phyloP scores from a whole-genome alignment of 2,113 vertebrate species.

The Malurus melanocephalus region DNA sequence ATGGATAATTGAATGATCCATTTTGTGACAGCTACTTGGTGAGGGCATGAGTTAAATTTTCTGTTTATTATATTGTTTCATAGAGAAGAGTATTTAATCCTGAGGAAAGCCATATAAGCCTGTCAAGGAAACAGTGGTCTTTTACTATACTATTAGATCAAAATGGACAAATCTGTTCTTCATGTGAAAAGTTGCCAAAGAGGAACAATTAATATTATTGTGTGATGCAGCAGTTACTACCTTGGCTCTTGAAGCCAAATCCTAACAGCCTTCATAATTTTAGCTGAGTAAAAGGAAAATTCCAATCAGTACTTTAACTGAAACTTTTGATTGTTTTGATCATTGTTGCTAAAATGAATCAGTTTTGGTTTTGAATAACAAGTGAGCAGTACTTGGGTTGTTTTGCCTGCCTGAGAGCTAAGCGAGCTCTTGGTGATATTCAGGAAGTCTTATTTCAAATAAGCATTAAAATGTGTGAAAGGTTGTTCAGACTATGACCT shows the following conservation, averaged over 20 bases:
- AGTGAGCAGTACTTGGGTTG: background rate
- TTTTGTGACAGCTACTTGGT: background rate
- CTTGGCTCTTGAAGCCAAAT: background rate
- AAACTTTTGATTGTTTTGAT: background rate
- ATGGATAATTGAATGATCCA: background rate
- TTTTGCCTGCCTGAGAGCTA: background rate
- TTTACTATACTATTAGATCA: background rate
- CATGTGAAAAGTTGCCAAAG: background rate
- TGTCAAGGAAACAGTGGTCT: background rate
- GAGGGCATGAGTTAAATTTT: background rate
- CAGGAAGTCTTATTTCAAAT: background rate
- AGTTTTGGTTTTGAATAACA: background rate
- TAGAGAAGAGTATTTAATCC: background rate
- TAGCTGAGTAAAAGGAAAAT: background rate
- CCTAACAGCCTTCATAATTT: background rate
- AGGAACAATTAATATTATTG: background rate
- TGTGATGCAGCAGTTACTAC: background rate
- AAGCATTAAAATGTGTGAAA: background rate
- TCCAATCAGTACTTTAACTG: background rate
- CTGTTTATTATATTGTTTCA: background rate
- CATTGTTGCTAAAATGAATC: background rate
- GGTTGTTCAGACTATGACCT: slow-evolving; percentile 8
- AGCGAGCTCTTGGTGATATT: background rate
- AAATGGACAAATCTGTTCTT: background rate
- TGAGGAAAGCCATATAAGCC: background rate